These are phyloP conservation scores for Nesidiocoris tenuis DNA, from an alignment of 2,888 invertebrate species.

Conservation along the genomic window DNA sequence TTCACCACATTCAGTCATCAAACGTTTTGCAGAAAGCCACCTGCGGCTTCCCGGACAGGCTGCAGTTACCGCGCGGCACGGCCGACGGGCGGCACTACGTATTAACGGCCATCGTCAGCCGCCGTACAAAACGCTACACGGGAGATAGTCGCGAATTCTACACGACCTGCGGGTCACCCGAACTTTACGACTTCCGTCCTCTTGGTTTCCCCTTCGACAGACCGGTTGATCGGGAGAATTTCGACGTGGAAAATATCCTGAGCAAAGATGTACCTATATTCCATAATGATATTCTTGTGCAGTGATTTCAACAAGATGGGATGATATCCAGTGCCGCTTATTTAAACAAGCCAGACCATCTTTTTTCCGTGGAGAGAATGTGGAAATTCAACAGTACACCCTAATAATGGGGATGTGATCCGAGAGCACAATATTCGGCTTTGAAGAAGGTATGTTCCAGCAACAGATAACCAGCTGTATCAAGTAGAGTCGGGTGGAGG, in stretches of 20 bases:
- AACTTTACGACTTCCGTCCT: slow-evolving; percentile 62
- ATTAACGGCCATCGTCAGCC: slow-evolving; percentile 62
- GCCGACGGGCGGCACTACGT: slow-evolving; percentile 66
- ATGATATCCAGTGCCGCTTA: too few species aligned
- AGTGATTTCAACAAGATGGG: too few species aligned
- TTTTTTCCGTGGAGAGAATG: too few species aligned
- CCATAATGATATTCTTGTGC: slow-evolving; percentile 62
- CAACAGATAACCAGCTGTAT: too few species aligned
- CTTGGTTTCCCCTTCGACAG: slow-evolving; percentile 76
- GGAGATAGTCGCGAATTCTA: slow-evolving; percentile 36
- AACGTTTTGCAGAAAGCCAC: slow-evolving; percentile 53
- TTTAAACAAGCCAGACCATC: too few species aligned
- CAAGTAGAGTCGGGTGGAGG: too few species aligned
- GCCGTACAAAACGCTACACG: slow-evolving; percentile 47
- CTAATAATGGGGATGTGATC: too few species aligned
- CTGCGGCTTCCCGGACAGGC: slow-evolving; percentile 69
- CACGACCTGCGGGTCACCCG: slow-evolving; percentile 58
- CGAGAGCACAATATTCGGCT: too few species aligned
- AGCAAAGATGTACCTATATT: slow-evolving; percentile 63
- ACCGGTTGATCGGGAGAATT: slow-evolving; percentile 61
- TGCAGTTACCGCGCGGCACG: slow-evolving; percentile 70
- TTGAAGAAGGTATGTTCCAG: too few species aligned
- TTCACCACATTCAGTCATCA: too few species aligned
- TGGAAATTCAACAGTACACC: too few species aligned
- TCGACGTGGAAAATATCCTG: slow-evolving; percentile 64